A percentile compares a stretch with the other conserved stretches of the same genome.
phyloP scores from a whole-genome alignment of 2,888 invertebrate species.

The Lymantria monacha region DNA sequence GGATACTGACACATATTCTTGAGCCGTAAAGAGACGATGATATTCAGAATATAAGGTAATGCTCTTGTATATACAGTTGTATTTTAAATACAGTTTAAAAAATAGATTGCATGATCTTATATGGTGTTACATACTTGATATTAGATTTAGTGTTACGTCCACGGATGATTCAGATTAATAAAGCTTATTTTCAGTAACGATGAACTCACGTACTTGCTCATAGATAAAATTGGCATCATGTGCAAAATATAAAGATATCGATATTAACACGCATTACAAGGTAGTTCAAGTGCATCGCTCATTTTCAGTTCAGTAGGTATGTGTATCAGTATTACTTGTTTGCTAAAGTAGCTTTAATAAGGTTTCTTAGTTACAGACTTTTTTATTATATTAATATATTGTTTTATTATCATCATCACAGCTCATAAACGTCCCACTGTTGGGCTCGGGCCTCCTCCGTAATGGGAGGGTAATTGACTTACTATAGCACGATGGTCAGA shows the following conservation, averaged over 20 bases:
- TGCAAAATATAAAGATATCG: conserved; percentile 18
- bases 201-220: conserved; percentile 40
- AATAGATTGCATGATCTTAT: background rate
- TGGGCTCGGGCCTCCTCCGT: too few species aligned
- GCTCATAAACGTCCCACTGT: too few species aligned
- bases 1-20: too few species aligned
- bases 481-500: too few species aligned
- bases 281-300: conserved; percentile 28
- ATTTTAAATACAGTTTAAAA: background rate
- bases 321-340: too few species aligned
- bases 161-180: conserved; percentile 27
- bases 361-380: too few species aligned
- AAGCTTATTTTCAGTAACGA: conserved; percentile 29
- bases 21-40: too few species aligned
- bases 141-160: conserved; percentile 4
- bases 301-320: conserved; percentile 1
- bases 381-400: too few species aligned
- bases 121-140: background rate
- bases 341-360: too few species aligned
- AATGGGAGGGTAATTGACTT: too few species aligned
- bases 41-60: too few species aligned
- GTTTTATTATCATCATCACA: too few species aligned
- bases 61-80: background rate
- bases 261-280: conserved; percentile 20
- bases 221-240: conserved; percentile 36